Conservation (phyloP, 2,113 vertebrate genomes). For the Prietella phreatophila region DNA sequence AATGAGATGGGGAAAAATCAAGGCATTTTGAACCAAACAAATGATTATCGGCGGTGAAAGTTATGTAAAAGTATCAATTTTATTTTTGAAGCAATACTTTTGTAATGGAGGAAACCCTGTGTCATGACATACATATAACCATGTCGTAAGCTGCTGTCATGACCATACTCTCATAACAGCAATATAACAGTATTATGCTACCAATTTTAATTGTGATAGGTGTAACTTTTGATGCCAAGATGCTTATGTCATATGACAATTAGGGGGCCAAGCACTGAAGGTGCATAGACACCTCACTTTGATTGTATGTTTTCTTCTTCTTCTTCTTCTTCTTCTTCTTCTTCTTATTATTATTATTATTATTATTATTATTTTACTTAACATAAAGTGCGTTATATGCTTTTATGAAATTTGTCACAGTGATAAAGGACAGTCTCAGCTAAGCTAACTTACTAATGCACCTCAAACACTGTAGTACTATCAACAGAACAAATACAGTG, state of each 20-base stretch:
- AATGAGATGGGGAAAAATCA: conserved; percentile 17
- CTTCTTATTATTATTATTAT: neutral
- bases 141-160: neutral
- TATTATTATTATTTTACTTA: too few relatives aligned
- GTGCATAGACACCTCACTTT: neutral
- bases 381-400: too few relatives aligned
- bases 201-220: neutral
- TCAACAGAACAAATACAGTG: too few relatives aligned
- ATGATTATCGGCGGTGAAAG: neutral
- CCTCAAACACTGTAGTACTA: too few relatives aligned
- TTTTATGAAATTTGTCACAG: neutral
- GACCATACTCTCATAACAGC: neutral
- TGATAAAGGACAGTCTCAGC: neutral
- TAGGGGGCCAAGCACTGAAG: too few relatives aligned
- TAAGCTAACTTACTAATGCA: neutral
- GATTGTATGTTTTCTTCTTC: neutral
- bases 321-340: too few relatives aligned
- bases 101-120: neutral
- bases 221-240: too few relatives aligned
- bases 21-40: neutral
- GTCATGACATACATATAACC: neutral
- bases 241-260: too few relatives aligned
- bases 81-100: conserved; percentile 3
- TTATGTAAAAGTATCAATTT: neutral
- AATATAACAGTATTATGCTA: neutral